Conservation (phyloP, 1,140 invertebrate species). For the Metopolophium dirhodum region DNA sequence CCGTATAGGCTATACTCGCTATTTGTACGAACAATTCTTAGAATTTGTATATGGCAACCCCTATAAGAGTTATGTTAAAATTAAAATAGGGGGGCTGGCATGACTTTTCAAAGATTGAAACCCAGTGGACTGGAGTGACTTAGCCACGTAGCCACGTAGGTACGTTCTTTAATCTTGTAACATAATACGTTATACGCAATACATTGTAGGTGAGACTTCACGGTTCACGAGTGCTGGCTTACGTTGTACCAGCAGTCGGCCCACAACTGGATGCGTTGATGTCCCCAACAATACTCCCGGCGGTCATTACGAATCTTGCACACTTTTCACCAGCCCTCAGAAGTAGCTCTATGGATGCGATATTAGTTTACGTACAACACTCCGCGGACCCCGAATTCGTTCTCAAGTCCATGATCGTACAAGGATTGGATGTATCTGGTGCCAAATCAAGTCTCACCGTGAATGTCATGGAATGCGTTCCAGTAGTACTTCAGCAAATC, state of each 20-base stretch:
- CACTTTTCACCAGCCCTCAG: conserved; percentile 77
- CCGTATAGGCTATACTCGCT: no score
- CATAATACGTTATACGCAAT: neutral
- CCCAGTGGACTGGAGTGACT: no score
- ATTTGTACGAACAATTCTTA: neutral
- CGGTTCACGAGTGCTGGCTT: conserved; percentile 75
- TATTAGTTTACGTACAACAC: conserved; percentile 72
- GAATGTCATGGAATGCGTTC: conserved; percentile 62
- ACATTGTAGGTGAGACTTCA: conserved; percentile 68
- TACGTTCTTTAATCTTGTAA: no score
- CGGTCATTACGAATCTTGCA: conserved; percentile 76
- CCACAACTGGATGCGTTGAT: conserved; percentile 69
- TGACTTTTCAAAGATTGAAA: no score
- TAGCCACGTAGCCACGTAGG: no score
- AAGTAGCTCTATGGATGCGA: conserved; percentile 75
- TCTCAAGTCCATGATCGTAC: conserved; percentile 69
- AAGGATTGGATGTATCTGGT: conserved; percentile 67
- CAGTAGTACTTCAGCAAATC: conserved; percentile 61
- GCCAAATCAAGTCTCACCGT: conserved; percentile 59
- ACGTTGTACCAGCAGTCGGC: conserved; percentile 74
- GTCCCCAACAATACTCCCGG: conserved; percentile 67
- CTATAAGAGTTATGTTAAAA: neutral
- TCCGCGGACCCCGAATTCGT: conserved; percentile 68
- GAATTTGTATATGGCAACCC: neutral
- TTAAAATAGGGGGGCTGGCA: neutral